A percentile compares a stretch with the other conserved stretches of the same genome.
Conservation (phyloP, 2,797 vertebrate genomes). For the Periparus ater region DNA sequence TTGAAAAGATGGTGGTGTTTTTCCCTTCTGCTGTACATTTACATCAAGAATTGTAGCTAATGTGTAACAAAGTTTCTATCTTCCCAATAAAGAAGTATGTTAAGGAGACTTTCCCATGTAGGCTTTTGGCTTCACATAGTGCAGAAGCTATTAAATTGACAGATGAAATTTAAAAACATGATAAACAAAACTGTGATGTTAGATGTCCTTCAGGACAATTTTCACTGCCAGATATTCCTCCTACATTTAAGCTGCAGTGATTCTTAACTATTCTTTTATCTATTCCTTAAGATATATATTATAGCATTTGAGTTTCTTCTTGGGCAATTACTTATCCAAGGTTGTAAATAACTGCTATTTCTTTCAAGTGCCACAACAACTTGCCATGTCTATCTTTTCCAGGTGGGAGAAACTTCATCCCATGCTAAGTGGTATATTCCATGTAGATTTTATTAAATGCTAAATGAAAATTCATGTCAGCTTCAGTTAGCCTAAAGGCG, state of each 20-base stretch:
- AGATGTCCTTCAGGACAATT: background rate
- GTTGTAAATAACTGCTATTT: background rate
- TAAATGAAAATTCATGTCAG: background rate
- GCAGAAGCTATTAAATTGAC: background rate
- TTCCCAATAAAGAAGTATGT: background rate
- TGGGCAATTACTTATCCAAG: background rate
- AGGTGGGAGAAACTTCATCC: background rate
- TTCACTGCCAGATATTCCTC: background rate
- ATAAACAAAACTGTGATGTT: background rate
- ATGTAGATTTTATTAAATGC: background rate
- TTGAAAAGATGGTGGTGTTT: background rate
- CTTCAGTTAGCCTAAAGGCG: background rate
- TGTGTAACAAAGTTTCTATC: background rate
- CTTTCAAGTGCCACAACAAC: background rate
- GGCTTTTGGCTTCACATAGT: background rate
- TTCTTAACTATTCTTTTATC: background rate
- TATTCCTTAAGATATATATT: background rate
- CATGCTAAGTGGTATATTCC: background rate
- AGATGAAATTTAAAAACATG: background rate
- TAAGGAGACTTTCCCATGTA: background rate
- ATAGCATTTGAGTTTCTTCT: background rate
- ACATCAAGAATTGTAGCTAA: background rate
- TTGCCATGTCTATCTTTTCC: background rate
- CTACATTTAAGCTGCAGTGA: background rate
- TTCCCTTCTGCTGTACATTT: background rate